Percentiles rank a stretch among this genome's conserved stretches.
These are phyloP conservation scores for Ophthalmolycus amberensis DNA, from an alignment of 2,113 vertebrate genomes.

Conservation along the genomic window DNA sequence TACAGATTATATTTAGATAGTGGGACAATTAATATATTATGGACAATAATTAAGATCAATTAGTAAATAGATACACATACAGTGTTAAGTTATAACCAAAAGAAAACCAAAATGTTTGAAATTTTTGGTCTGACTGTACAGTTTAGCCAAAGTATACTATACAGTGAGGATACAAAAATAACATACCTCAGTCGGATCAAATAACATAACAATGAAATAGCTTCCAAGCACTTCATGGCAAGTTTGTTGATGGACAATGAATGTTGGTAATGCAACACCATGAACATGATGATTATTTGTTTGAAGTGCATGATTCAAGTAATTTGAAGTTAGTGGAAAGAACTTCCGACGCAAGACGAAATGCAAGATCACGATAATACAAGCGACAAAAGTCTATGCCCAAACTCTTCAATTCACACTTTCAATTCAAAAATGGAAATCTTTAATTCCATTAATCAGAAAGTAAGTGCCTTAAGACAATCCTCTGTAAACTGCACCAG, in stretches of 20 bases:
- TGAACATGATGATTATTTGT: background rate
- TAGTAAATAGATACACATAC: background rate
- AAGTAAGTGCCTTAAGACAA: background rate
- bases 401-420: constrained; percentile 14
- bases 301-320: background rate
- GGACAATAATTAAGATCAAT: background rate
- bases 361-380: background rate
- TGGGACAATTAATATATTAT: background rate
- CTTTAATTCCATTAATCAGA: constrained; percentile 31
- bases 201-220: background rate
- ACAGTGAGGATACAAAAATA: background rate
- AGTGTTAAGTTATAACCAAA: background rate
- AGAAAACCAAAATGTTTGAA: background rate
- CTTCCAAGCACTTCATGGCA: background rate
- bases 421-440: constrained; percentile 1
- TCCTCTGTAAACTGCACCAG: background rate
- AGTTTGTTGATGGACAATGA: background rate
- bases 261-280: background rate
- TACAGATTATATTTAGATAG: background rate
- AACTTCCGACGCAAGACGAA: background rate
- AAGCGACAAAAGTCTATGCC: background rate
- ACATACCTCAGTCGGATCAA: background rate
- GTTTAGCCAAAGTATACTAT: background rate
- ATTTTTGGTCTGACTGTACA: background rate
- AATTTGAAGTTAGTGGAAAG: background rate